A percentile compares a stretch with the other conserved stretches of the same genome.
These are phyloP conservation scores for Magallana ariakensis DNA, from an alignment of 1,140 invertebrate genomes.

Conservation along the genomic window DNA sequence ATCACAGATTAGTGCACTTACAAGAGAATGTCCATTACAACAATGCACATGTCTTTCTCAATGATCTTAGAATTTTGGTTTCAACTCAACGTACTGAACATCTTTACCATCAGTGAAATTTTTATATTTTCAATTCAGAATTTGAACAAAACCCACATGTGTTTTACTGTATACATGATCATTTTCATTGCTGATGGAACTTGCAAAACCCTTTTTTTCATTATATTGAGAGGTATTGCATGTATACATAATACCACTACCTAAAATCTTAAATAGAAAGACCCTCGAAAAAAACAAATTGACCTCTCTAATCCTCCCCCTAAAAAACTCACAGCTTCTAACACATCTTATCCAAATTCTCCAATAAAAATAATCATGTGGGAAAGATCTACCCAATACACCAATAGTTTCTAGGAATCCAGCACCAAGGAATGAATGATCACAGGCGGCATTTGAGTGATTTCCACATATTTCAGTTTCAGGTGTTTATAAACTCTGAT, in stretches of 20 bases:
- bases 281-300: too few species aligned
- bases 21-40: not conserved
- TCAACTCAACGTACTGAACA: too few species aligned
- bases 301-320: too few species aligned
- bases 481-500: conserved; percentile 1
- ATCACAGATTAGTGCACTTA: not conserved
- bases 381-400: not conserved
- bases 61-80: not conserved
- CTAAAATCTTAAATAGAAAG: too few species aligned
- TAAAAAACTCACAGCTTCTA: not conserved
- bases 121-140: too few species aligned
- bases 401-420: not conserved
- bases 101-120: too few species aligned
- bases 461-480: conserved; percentile 10
- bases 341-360: not conserved
- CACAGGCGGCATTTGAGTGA: not conserved
- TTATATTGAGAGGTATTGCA: too few species aligned
- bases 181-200: too few species aligned
- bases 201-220: too few species aligned
- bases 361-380: not conserved
- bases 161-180: too few species aligned
- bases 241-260: too few species aligned
- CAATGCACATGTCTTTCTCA: not conserved
- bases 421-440: not conserved
- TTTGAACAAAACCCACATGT: too few species aligned